These are phyloP conservation scores for Pycnomerus fuliginosus DNA, from an alignment of 2,888 invertebrate species.

Conservation along the genomic window DNA sequence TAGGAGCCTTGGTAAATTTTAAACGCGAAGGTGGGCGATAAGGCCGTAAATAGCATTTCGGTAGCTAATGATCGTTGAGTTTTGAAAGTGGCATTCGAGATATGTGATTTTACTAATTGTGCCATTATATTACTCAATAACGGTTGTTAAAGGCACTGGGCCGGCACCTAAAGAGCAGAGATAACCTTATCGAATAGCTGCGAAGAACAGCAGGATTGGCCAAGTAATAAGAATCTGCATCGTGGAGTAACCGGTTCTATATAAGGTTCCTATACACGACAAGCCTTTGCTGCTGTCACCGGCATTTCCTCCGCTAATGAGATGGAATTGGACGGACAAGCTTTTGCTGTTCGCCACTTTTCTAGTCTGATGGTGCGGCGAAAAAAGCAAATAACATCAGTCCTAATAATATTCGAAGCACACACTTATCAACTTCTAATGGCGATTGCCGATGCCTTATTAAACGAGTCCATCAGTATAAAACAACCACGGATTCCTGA, in stretches of 20 bases:
- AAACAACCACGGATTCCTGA: constrained; percentile 46
- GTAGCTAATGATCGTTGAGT: constrained; percentile 17
- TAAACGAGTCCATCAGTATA: constrained; percentile 42
- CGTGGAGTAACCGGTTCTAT: constrained; percentile 50
- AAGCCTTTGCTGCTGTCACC: constrained; percentile 49
- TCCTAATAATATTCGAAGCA: constrained; percentile 45
- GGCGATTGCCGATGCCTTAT: constrained; percentile 44
- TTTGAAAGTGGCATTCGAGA: constrained; percentile 15
- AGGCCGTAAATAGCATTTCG: constrained; percentile 10
- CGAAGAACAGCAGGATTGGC: constrained; percentile 47
- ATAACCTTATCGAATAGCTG: constrained; percentile 52
- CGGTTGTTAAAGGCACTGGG: constrained; percentile 44
- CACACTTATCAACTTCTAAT: constrained; percentile 41
- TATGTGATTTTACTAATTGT: constrained; percentile 39
- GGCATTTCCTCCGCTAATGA: constrained; percentile 55
- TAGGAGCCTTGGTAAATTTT: too few relatives aligned
- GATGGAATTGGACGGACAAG: constrained; percentile 55
- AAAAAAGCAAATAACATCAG: constrained; percentile 40
- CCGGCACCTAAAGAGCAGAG: constrained; percentile 46
- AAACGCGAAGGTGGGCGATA: not conserved
- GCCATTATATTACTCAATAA: constrained; percentile 46
- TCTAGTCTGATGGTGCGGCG: constrained; percentile 28
- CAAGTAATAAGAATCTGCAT: constrained; percentile 43
- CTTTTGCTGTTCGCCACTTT: constrained; percentile 42
- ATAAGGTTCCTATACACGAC: constrained; percentile 51